A percentile compares a stretch with the other conserved stretches of the same genome.
phyloP scores from a whole-genome alignment of 2,888 invertebrate species.

The Atrina japonica region DNA sequence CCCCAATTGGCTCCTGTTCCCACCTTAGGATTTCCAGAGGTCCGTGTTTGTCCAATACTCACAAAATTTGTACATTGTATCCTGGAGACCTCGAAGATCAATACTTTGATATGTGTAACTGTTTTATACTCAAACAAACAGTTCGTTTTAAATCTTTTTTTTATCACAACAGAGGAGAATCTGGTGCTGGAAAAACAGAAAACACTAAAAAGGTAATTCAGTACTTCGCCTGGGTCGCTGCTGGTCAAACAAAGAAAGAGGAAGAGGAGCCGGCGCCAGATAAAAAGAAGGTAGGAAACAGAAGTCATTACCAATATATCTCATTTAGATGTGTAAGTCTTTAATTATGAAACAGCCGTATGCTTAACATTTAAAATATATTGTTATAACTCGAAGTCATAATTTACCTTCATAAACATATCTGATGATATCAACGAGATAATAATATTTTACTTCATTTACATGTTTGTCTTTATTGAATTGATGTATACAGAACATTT shows the following conservation, averaged over 20 bases:
- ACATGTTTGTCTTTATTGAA: no score
- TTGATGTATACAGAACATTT: no score
- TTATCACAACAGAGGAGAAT: slow-evolving; percentile 82
- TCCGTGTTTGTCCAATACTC: no score
- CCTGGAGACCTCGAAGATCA: neutral
- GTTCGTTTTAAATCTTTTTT: no score
- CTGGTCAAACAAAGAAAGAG: slow-evolving; percentile 50
- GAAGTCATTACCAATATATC: neutral
- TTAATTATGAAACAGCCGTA: no score
- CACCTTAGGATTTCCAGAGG: no score
- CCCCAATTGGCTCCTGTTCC: no score
- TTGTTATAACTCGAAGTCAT: no score
- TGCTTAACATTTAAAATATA: no score
- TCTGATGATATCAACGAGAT: neutral
- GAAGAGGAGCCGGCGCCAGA: slow-evolving; percentile 53
- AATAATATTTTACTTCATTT: neutral
- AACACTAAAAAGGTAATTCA: slow-evolving; percentile 99
- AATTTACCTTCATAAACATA: neutral
- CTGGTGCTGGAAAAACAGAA: slow-evolving; percentile 99
- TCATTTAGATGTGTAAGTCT: no score
- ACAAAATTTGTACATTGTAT: no score
- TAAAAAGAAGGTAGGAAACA: slow-evolving; percentile 60
- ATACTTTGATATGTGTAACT: neutral
- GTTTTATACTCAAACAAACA: neutral
- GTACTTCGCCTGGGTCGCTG: slow-evolving; percentile 92